A percentile compares a stretch with the other conserved stretches of the same genome.
phyloP scores from a whole-genome alignment of 2,113 vertebrate genomes.

The Ovis canadensis region DNA sequence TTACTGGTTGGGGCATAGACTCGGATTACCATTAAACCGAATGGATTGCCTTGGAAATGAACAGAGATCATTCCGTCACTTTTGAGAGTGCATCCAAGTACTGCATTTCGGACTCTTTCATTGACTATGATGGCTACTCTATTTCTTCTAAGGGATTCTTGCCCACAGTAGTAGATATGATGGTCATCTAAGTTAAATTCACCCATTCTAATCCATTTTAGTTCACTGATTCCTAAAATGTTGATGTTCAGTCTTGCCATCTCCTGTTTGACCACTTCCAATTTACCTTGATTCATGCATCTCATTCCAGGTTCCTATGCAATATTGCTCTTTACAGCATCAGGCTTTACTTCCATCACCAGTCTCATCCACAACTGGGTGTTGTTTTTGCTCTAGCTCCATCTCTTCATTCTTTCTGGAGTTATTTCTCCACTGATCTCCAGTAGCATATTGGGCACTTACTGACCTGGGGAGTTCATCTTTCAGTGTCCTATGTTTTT shows the following conservation, averaged over 20 bases:
- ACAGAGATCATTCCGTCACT: background rate
- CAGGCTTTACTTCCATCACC: background rate
- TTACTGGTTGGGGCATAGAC: background rate
- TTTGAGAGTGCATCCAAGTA: background rate
- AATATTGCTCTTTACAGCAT: background rate
- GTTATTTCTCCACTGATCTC: background rate
- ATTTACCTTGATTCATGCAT: background rate
- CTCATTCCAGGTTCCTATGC: background rate
- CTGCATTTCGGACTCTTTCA: background rate
- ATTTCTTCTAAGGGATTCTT: background rate
- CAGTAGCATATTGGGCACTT: background rate
- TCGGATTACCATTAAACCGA: rapidly evolving
- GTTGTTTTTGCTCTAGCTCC: background rate
- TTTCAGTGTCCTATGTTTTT: background rate
- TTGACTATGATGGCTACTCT: background rate
- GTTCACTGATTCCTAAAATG: background rate
- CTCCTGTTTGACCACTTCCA: background rate
- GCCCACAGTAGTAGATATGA: background rate
- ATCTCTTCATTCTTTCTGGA: background rate
- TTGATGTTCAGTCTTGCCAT: background rate
- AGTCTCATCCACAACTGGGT: background rate
- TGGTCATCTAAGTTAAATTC: background rate
- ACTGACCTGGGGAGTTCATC: background rate
- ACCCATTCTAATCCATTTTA: background rate
- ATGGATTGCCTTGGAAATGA: background rate